Evolutionary conservation across 2,797 vertebrate species (phyloP), one percentile per base, ranked within the genome.

Genomic region (Artibeus lituratus): DNA sequence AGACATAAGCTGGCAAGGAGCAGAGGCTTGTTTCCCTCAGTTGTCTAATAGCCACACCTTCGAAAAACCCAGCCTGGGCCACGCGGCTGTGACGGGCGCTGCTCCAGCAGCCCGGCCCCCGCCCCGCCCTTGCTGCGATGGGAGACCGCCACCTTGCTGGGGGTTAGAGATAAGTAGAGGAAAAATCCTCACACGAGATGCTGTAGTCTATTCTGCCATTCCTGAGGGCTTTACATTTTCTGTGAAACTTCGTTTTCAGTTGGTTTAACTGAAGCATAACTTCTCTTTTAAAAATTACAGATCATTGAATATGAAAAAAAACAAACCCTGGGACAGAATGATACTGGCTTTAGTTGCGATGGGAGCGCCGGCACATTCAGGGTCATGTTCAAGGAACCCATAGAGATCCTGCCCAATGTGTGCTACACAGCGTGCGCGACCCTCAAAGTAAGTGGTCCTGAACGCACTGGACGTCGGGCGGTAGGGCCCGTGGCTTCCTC

Each of bases 311-410:
- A 98, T 49, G 99, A 99, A 91, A 99, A 99, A 97, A 99, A 99
- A 55, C 98, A 98, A 80, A 99, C 98, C 0, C 97, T 99, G 21
- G 99, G 99, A 96, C 99, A 99, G 29, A 99, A 99, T 0, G 99
- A 99, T 83, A 99, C 99, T 0, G 99, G 99, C 39, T 99, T 99
- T 98, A 99, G 99, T 96, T 99, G 99, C 74, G 99, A 99, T 7
- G 99, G 99, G 21, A 99, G 99, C 0, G 98, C 99, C 77, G 99
- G 98, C 98, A 99, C 99, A 0, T 99, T 99, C 98, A 99, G 99
- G 98, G 99, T 99, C 93, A 99, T 99, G 99, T 99, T 99, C 97
- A 99, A 99, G 97, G 99, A 99, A 80, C 99, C 99, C 8, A 99
- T 99, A 96, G 99, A 99, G 98, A 99, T 99, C 76, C 98, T 99